Percentiles rank a stretch among this genome's conserved stretches.
phyloP scores from a whole-genome alignment of 2,113 vertebrate genomes.

The Tonatia bakeri region DNA sequence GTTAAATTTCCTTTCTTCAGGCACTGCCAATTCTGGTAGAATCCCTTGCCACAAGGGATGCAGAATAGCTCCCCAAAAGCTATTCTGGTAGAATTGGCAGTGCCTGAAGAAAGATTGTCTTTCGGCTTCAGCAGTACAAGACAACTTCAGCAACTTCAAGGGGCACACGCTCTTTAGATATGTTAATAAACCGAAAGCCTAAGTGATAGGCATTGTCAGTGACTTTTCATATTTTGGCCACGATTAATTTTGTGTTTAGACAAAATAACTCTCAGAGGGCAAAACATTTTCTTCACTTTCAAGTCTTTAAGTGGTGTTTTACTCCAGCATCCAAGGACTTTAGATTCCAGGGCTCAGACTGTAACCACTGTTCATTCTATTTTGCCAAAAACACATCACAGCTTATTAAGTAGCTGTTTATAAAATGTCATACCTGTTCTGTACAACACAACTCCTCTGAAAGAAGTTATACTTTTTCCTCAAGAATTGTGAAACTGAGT shows the following conservation, averaged over 20 bases:
- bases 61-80: no score
- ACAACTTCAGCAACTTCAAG: not conserved
- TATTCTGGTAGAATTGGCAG: no score
- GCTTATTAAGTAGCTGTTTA: not conserved
- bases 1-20: not conserved
- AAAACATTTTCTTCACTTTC: constrained; percentile 1
- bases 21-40: not conserved
- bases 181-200: not conserved
- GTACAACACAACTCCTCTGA: not conserved
- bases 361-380: not conserved
- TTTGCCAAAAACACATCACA: not conserved
- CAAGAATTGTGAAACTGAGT: not conserved
- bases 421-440: not conserved
- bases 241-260: not conserved
- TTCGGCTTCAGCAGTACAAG: not conserved
- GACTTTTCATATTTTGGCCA: not conserved
- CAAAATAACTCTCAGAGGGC: not conserved
- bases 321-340: not conserved
- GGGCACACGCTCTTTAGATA: not conserved
- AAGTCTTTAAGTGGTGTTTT: not conserved
- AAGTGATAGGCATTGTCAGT: not conserved
- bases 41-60: no score
- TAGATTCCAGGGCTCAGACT: not conserved
- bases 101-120: not conserved
- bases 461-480: not conserved